Conservation (phyloP, 2,113 vertebrate species). For the Chinchilla lanigera region DNA sequence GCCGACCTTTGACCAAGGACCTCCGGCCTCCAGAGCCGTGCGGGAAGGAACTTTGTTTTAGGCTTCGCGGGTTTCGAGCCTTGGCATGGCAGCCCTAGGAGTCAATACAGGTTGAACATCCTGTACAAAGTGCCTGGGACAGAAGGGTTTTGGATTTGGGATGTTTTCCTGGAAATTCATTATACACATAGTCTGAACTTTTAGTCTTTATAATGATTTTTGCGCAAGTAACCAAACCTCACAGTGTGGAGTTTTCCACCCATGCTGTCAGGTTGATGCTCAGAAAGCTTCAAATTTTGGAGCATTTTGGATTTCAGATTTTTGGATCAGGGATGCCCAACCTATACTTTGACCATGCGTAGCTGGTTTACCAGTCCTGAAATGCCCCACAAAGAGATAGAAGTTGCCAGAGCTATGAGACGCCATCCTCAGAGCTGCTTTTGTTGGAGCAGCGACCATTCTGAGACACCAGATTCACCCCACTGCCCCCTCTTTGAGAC, state of each 20-base stretch:
- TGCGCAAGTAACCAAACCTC: neutral
- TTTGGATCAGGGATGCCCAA: neutral
- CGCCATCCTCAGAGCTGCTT: rapidly evolving
- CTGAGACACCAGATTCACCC: neutral
- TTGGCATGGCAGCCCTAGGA: neutral
- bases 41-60: neutral
- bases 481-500: neutral
- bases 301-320: neutral
- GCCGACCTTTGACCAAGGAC: rapidly evolving
- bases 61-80: neutral
- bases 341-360: neutral
- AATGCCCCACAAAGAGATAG: neutral
- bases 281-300: neutral
- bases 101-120: rapidly evolving
- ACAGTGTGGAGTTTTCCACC: neutral
- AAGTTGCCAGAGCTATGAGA: neutral
- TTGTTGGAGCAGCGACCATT: neutral
- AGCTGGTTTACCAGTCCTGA: neutral
- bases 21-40: neutral
- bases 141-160: neutral
- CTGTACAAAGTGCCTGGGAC: too few species aligned
- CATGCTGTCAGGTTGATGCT: neutral
- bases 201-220: neutral
- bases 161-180: neutral
- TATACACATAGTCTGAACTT: neutral